A percentile compares a stretch with the other conserved stretches of the same genome.
phyloP scores from a whole-genome alignment of 1,140 invertebrate species.

The Dendrolimus punctatus region DNA sequence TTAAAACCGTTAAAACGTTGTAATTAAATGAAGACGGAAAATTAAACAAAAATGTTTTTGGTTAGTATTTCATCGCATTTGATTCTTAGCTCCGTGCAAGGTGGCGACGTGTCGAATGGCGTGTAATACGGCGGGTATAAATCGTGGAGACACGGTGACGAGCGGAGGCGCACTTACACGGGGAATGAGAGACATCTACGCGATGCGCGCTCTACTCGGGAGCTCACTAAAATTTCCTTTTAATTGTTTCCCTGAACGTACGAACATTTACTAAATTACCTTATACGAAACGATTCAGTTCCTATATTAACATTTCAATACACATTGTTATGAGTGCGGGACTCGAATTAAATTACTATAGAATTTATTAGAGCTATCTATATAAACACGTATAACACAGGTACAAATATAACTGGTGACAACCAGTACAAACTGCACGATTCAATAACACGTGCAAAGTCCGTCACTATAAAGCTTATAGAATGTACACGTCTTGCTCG shows the following conservation, averaged over 20 bases:
- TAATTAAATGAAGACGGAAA: too few species aligned
- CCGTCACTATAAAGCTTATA: too few species aligned
- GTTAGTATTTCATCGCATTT: not conserved
- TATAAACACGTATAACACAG: too few species aligned
- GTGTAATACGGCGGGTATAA: constrained; percentile 63
- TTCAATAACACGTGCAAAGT: too few species aligned
- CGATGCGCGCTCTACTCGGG: constrained; percentile 23
- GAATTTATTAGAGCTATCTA: too few species aligned
- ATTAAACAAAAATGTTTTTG: not conserved
- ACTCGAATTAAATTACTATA: too few species aligned
- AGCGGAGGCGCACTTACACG: constrained; percentile 43
- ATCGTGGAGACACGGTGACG: constrained; percentile 55
- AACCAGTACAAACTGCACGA: too few species aligned
- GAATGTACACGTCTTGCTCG: too few species aligned
- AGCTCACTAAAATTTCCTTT: constrained; percentile 43
- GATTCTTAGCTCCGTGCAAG: constrained; percentile 29
- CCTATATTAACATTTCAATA: constrained; percentile 20
- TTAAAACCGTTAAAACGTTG: too few species aligned
- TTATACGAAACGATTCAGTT: constrained; percentile 3
- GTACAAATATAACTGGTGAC: too few species aligned
- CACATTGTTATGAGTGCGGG: too few species aligned
- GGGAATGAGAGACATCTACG: constrained; percentile 50
- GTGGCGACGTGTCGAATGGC: constrained; percentile 64
- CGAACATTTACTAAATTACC: constrained; percentile 12
- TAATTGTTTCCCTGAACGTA: constrained; percentile 53